These are phyloP conservation scores for Sicus ferrugineus DNA, from an alignment of 2,888 invertebrate genomes.

Conservation along the genomic window DNA sequence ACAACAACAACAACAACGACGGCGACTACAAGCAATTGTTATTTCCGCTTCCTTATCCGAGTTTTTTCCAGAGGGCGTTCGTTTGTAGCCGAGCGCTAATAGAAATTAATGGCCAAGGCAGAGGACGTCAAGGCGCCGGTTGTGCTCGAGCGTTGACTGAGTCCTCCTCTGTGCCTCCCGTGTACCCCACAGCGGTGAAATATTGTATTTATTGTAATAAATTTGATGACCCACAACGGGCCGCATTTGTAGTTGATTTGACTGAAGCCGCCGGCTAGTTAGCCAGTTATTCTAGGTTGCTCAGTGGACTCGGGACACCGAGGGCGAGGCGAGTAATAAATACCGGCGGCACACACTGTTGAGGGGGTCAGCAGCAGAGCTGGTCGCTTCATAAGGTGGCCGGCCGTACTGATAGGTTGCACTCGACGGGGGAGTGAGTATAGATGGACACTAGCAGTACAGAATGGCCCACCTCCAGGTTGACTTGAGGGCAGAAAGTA, in stretches of 20 bases:
- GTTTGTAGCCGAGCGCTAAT: constrained; percentile 25
- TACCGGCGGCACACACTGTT: background rate
- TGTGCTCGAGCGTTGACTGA: background rate
- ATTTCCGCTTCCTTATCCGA: constrained; percentile 25
- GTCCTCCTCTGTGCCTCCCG: background rate
- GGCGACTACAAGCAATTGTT: constrained; percentile 2
- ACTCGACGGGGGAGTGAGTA: background rate
- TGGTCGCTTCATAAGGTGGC: constrained; percentile 11
- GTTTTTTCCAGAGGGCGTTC: constrained; percentile 15
- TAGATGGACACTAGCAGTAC: too few species aligned
- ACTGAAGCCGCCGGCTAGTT: constrained; percentile 12
- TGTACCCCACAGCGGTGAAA: constrained; percentile 10
- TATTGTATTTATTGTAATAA: constrained; percentile 34
- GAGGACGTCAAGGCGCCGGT: constrained; percentile 24
- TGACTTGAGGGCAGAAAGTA: background rate
- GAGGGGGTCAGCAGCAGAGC: background rate
- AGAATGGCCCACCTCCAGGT: constrained; percentile 1
- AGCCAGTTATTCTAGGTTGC: background rate
- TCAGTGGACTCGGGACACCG: constrained; percentile 11
- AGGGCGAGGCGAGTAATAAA: background rate
- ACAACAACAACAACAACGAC: background rate
- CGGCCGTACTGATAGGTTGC: constrained; percentile 7
- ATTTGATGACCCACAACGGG: constrained; percentile 14
- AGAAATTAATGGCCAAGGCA: constrained; percentile 30
- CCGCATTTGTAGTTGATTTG: constrained; percentile 19